Percentiles rank a stretch among this genome's conserved stretches.
Evolutionary conservation across 2,797 vertebrate genomes (phyloP).

Genomic region (Chloroceryle amazona): DNA sequence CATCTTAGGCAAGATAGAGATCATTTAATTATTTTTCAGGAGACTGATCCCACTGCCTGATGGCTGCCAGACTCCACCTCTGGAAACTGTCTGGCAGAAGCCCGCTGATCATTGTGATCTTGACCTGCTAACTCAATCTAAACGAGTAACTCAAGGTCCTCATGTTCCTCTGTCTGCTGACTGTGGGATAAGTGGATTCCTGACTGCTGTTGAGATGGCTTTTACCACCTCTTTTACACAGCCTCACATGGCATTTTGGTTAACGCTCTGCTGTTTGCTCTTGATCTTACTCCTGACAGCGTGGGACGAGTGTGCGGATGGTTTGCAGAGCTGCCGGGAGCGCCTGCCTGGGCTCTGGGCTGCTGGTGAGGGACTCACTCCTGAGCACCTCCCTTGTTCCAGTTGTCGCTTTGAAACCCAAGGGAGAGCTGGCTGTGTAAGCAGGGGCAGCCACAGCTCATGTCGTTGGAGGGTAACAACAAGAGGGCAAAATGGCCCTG

Average conservation of each 20-base stretch:
- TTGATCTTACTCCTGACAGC: constrained; percentile 17
- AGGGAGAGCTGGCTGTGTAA: rapidly evolving
- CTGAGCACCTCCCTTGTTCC: background rate
- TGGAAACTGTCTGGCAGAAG: background rate
- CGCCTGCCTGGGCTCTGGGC: background rate
- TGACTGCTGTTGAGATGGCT: background rate
- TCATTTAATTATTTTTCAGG: background rate
- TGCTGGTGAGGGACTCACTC: background rate
- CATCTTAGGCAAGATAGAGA: background rate
- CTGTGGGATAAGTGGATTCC: background rate
- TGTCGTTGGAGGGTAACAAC: background rate
- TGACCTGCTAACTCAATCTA: constrained; percentile 21
- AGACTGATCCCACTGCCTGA: background rate
- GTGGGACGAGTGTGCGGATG: rapidly evolving
- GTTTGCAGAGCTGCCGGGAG: background rate
- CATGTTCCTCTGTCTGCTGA: background rate
- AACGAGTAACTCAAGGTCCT: background rate
- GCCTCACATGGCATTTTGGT: constrained; percentile 31
- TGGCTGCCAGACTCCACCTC: constrained; percentile 8
- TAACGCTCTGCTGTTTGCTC: constrained; percentile 16
- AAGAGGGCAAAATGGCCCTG: background rate
- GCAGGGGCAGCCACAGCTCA: background rate
- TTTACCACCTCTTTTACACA: constrained; percentile 58
- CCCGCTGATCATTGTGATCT: background rate
- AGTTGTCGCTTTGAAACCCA: background rate